phyloP scores from a whole-genome alignment of 2,888 invertebrate species.

The Frankliniella fusca region DNA sequence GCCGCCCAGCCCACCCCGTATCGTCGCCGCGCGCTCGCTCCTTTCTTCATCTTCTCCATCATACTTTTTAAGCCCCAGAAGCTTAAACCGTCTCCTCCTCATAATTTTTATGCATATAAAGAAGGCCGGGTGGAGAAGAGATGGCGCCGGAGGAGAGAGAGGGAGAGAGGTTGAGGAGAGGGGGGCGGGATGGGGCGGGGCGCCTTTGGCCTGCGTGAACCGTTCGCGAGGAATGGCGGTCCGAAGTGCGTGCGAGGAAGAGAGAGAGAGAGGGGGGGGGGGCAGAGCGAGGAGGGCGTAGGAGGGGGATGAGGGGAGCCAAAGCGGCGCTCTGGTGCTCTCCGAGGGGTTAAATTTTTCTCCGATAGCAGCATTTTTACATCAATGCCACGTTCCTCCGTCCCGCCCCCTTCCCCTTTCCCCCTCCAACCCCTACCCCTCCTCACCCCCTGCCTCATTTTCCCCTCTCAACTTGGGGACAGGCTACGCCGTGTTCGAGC shows the following conservation, averaged over 20 bases:
- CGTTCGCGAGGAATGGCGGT: too few relatives aligned
- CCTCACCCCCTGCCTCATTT: not conserved
- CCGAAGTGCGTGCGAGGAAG: too few relatives aligned
- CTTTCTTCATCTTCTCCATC: constrained; percentile 24
- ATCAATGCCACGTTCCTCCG: not conserved
- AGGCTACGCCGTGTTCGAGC: not conserved
- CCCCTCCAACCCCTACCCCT: not conserved
- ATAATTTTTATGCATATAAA: constrained; percentile 31
- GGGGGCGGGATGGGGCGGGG: constrained; percentile 29
- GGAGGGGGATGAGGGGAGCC: too few relatives aligned
- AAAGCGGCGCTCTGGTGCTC: not conserved
- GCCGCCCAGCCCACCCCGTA: not conserved
- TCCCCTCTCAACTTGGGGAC: too few relatives aligned
- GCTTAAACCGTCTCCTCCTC: constrained; percentile 25
- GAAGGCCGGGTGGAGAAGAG: constrained; percentile 30
- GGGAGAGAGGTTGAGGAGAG: not conserved
- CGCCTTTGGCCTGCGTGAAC: not conserved
- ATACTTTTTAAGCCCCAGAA: constrained; percentile 26
- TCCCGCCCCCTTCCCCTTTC: not conserved
- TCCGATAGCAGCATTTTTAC: constrained; percentile 2
- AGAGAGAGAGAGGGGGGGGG: not conserved
- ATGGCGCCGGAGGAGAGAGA: not conserved
- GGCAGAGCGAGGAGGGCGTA: not conserved
- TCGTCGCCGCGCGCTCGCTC: not conserved
- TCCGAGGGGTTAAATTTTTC: constrained; percentile 3